Percentiles rank a stretch among this genome's conserved stretches.
These are phyloP conservation scores for Turnix velox DNA, from an alignment of 2,113 vertebrate genomes.

Conservation along the genomic window DNA sequence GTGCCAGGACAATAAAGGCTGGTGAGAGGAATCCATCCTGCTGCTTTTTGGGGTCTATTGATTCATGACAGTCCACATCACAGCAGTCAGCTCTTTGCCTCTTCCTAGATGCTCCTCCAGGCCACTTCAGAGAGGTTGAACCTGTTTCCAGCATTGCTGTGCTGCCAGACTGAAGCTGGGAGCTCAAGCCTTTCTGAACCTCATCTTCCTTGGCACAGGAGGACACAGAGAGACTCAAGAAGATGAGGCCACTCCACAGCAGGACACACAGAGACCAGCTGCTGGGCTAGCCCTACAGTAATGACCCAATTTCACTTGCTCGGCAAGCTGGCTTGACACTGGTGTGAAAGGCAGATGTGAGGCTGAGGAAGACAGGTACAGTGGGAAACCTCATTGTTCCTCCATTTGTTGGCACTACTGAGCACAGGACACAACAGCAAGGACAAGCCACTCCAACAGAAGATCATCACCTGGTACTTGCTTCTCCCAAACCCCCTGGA, in stretches of 20 bases:
- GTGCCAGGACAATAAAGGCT: neutral
- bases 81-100: neutral
- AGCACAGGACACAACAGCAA: neutral
- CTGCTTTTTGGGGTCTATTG: neutral
- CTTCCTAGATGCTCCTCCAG: accelerated
- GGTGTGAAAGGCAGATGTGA: neutral
- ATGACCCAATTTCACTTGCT: neutral
- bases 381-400: neutral
- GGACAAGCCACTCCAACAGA: neutral
- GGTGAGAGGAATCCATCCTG: neutral
- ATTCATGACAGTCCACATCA: accelerated
- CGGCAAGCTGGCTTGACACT: neutral
- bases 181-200: neutral
- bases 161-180: neutral
- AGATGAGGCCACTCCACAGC: neutral
- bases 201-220: accelerated
- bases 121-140: accelerated
- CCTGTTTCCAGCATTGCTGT: accelerated
- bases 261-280: neutral
- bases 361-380: neutral
- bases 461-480: neutral
- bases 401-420: neutral
- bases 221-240: neutral
- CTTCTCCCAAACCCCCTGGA: neutral
- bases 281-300: neutral